Conservation (phyloP, 2,797 vertebrate species). For the Potorous gilbertii region DNA sequence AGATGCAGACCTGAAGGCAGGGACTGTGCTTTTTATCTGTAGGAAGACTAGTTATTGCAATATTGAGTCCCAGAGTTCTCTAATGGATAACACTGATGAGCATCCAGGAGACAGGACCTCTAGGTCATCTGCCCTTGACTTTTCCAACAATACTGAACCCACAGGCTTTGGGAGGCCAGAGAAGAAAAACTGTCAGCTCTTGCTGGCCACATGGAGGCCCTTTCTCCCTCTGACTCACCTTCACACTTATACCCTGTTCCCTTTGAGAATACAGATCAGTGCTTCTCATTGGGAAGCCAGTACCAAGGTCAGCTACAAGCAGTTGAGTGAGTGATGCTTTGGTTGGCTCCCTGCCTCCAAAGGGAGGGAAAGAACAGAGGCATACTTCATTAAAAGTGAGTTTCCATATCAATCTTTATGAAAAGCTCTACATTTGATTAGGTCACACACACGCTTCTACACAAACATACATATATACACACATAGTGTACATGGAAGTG, state of each 20-base stretch:
- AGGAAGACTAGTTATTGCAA: neutral
- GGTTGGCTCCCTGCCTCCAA: neutral
- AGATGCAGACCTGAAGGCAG: neutral
- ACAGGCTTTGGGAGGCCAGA: neutral
- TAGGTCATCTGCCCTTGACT: neutral
- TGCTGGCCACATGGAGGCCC: neutral
- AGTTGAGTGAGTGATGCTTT: neutral
- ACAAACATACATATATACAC: neutral
- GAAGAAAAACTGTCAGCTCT: neutral
- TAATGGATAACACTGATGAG: neutral
- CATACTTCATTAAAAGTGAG: neutral
- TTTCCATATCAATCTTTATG: neutral
- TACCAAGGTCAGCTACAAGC: neutral
- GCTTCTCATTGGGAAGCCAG: neutral
- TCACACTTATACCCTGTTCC: neutral
- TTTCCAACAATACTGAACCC: too few relatives aligned
- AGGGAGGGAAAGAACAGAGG: neutral
- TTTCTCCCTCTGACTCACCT: neutral
- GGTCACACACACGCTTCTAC: neutral
- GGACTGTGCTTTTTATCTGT: neutral
- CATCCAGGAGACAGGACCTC: neutral
- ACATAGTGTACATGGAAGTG: neutral
- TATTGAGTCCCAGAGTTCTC: neutral
- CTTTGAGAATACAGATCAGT: neutral
- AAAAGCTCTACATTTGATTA: neutral